Evolutionary conservation across 2,113 vertebrate genomes (phyloP).

Genomic region (Loxodonta africana): DNA sequence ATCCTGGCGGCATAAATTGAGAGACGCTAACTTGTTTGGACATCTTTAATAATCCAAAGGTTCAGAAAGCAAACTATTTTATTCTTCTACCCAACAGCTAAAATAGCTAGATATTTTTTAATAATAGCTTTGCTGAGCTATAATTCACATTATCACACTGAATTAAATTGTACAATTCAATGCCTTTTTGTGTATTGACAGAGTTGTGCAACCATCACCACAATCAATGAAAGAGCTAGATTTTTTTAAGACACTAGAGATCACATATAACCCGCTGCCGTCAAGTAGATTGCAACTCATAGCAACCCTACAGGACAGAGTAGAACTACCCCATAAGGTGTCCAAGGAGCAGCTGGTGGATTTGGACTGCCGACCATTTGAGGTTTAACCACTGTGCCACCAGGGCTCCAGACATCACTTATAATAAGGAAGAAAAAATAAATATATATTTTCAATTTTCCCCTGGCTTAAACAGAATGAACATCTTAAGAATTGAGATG

Average conservation of each 20-base stretch:
- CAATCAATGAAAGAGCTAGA: neutral
- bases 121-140: neutral
- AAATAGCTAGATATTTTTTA: slow-evolving; percentile 1
- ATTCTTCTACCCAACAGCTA: neutral
- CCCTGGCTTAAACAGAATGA: neutral
- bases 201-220: neutral
- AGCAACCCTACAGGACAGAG: too few species aligned
- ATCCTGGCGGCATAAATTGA: too few species aligned
- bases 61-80: slow-evolving; percentile 23
- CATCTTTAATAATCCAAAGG: neutral
- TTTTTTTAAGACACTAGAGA: too few species aligned
- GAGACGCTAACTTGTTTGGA: neutral
- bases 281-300: too few species aligned
- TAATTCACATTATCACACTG: neutral
- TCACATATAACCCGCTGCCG: too few species aligned
- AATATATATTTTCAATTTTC: neutral
- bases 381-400: too few species aligned
- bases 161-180: neutral
- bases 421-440: neutral
- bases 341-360: too few species aligned
- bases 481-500: neutral
- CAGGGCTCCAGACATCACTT: neutral
- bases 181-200: neutral
- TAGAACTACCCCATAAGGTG: too few species aligned
- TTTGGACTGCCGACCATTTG: too few species aligned